Evolutionary conservation across 2,888 invertebrate species (phyloP).

Genomic region (Nomada ferruginata): DNA sequence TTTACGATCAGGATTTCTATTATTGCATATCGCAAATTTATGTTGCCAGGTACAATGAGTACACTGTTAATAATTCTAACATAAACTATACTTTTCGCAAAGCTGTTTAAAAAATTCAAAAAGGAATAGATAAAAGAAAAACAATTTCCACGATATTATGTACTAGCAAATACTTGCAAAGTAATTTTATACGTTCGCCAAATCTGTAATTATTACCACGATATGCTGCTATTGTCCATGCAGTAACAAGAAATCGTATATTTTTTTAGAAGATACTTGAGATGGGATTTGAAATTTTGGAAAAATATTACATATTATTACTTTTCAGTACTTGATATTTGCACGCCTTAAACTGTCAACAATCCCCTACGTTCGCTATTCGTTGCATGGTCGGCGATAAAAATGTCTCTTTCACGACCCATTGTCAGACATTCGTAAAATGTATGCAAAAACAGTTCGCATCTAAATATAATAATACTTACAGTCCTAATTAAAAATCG

Average conservation of each 20-base stretch:
- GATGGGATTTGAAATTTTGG: slow-evolving; percentile 50
- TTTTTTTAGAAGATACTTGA: slow-evolving; percentile 16
- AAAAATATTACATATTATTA: slow-evolving; percentile 64
- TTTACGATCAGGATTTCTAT: slow-evolving; percentile 32
- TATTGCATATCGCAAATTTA: slow-evolving; percentile 20
- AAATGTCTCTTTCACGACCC: slow-evolving; percentile 50
- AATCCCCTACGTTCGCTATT: slow-evolving; percentile 46
- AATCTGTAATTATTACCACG: slow-evolving; percentile 34
- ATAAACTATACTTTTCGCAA: slow-evolving; percentile 22
- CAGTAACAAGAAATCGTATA: slow-evolving; percentile 43
- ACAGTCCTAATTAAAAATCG: slow-evolving; percentile 56
- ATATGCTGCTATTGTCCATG: slow-evolving; percentile 22
- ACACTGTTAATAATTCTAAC: slow-evolving; percentile 43
- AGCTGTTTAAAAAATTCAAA: slow-evolving; percentile 9
- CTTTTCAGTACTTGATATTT: slow-evolving; percentile 61
- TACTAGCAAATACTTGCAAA: slow-evolving; percentile 8
- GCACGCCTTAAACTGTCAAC: slow-evolving; percentile 55
- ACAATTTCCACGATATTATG: slow-evolving; percentile 3
- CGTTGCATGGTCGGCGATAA: slow-evolving; percentile 56
- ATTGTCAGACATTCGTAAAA: slow-evolving; percentile 41
- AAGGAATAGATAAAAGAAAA: background rate
- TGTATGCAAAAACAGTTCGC: slow-evolving; percentile 51
- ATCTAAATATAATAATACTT: slow-evolving; percentile 66
- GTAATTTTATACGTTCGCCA: slow-evolving; percentile 15
- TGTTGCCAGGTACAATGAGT: slow-evolving; percentile 32